phyloP scores from a whole-genome alignment of 2,797 vertebrate genomes.

The Xenopus petersii region DNA sequence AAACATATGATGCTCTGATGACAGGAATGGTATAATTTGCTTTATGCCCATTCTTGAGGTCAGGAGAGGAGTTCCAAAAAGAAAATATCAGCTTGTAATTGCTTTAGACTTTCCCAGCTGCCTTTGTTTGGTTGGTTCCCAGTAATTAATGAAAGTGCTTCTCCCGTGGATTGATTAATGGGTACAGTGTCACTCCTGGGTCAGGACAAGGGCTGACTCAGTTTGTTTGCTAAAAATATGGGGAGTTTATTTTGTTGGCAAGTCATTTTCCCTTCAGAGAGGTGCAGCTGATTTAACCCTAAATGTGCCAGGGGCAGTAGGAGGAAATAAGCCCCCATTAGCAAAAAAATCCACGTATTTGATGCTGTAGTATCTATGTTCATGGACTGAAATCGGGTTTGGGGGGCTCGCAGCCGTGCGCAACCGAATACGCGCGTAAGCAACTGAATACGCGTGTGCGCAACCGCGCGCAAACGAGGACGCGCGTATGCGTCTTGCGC shows the following conservation, averaged over 20 bases:
- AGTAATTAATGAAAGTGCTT: conserved; percentile 82
- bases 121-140: conserved; percentile 68
- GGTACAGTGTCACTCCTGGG: conserved; percentile 64
- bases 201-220: conserved; percentile 70
- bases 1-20: not conserved
- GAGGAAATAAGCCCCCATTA: too few relatives aligned
- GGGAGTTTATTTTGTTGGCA: conserved; percentile 50
- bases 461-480: too few relatives aligned
- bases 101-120: conserved; percentile 45
- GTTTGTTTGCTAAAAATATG: conserved; percentile 55
- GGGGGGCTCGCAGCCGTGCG: too few relatives aligned
- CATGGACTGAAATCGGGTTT: too few relatives aligned
- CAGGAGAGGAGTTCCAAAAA: conserved; percentile 9
- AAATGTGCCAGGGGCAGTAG: too few relatives aligned
- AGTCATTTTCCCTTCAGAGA: too few relatives aligned
- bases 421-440: too few relatives aligned
- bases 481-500: too few relatives aligned
- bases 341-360: too few relatives aligned
- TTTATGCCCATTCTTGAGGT: not conserved
- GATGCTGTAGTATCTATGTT: too few relatives aligned
- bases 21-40: not conserved
- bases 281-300: too few relatives aligned
- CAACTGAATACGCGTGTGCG: too few relatives aligned
- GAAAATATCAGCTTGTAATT: conserved; percentile 70
- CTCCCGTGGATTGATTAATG: conserved; percentile 76